Base-by-base conservation (phyloP, 35 echinoderm and acorn worm genomes). In the Heliocidaris tuberculata region DNA sequence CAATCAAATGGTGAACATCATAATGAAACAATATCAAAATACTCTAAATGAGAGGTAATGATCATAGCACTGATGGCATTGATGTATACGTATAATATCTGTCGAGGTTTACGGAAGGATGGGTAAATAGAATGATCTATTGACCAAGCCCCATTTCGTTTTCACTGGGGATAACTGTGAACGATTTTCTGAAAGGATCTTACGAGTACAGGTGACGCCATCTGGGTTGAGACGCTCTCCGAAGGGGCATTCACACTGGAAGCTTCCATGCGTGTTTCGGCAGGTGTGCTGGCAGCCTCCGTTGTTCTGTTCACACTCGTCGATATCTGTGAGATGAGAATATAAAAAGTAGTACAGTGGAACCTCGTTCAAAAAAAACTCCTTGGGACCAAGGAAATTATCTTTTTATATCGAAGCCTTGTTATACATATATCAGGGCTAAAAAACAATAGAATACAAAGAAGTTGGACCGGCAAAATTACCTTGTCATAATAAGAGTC, bases 141-240 rank as follows among this genome's bases (percentile, higher is more conserved):
- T 7, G 65, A 78, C 65, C 21, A 78, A 78, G 65, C 65, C n/a
- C 21, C 0, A 4, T 27, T 78, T 78, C 27, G 21, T 78, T 78
- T 78, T 21, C 19, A 4, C 65, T 7, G 19, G 59, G 12, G 35
- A 42, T 3, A 42, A 42, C 35, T 42, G 0, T 42, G 35, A 42
- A 42, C 35, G 35, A 42, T 42, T 70, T 70, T 78, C 17, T 27
- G 65, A 78, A 29, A 85, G 0, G 60, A 16, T 94, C 98, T 99
- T 96, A 99, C 98, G 92, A 78, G 96, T 87, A 50, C 98, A 99
- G 10, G 98, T 97, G 78, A 95, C 86, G 17, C 94, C 96, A 92
- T 99, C 98, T 9, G 95, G 59, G 48, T 97, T 94, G 78, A 99
- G 78, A 70, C 92, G 95, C 85, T 99, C 94, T 30, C 98, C 96